Evolutionary conservation across 2,888 invertebrate genomes (phyloP).

Genomic region (Hylaea fasciaria): DNA sequence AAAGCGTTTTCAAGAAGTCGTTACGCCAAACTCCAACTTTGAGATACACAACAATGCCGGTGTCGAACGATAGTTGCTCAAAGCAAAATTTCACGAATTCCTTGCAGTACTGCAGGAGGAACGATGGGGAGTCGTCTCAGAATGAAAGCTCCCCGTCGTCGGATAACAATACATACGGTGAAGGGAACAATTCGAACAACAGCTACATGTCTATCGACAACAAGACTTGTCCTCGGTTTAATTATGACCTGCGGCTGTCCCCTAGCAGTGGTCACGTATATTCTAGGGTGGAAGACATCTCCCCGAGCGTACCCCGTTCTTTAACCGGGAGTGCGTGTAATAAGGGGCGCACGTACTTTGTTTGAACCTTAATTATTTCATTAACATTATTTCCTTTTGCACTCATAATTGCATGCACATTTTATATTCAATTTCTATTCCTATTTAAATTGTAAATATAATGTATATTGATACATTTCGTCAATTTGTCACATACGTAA

Average conservation of each 20-base stretch:
- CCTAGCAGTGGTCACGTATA: conserved; percentile 82
- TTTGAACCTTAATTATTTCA: conserved; percentile 58
- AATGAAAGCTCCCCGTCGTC: conserved; percentile 85
- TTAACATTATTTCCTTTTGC: conserved; percentile 47
- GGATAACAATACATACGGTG: conserved; percentile 86
- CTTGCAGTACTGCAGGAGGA: conserved; percentile 76
- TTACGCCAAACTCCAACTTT: conserved; percentile 77
- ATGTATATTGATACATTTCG: conserved; percentile 56
- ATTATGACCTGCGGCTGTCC: conserved; percentile 83
- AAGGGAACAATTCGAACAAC: conserved; percentile 87
- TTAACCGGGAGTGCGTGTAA: conserved; percentile 65
- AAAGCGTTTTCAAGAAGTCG: conserved; percentile 82
- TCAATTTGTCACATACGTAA: conserved; percentile 81
- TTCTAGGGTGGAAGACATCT: conserved; percentile 82
- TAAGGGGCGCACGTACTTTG: conserved; percentile 81
- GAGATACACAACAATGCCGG: conserved; percentile 85
- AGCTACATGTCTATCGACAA: conserved; percentile 88
- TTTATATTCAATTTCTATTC: conserved; percentile 48
- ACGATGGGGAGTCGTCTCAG: conserved; percentile 81
- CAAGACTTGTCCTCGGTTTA: conserved; percentile 82
- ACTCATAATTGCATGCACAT: conserved; percentile 54
- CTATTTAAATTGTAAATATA: conserved; percentile 57
- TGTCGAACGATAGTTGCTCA: conserved; percentile 81
- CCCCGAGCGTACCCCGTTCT: conserved; percentile 74
- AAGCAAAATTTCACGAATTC: conserved; percentile 84